Conservation (phyloP, 1,140 invertebrate genomes). For the Myzus persicae region DNA sequence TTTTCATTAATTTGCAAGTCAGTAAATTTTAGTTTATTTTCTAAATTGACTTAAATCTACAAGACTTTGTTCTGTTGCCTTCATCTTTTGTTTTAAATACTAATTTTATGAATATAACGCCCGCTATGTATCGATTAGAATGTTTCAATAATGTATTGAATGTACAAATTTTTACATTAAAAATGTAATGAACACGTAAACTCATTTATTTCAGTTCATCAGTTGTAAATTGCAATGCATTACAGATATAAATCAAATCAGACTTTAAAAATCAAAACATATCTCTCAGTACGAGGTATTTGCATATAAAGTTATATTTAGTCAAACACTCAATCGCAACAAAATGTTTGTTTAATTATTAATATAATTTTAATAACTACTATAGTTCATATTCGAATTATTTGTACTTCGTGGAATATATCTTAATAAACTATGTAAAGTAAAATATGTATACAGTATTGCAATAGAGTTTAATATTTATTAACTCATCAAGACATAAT, state of each 20-base stretch:
- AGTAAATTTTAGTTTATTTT: not conserved
- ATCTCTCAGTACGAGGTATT: not conserved
- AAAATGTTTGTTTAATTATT: not conserved
- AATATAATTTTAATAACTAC: not conserved
- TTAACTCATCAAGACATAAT: not conserved
- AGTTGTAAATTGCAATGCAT: not conserved
- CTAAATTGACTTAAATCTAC: not conserved
- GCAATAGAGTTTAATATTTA: not conserved
- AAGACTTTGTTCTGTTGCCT: not conserved
- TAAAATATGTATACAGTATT: not conserved
- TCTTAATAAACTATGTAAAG: not conserved
- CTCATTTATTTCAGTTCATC: not conserved
- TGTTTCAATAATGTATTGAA: not conserved
- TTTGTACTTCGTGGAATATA: not conserved
- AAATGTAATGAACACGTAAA: not conserved
- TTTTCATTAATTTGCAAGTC: not conserved
- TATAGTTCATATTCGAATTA: not conserved
- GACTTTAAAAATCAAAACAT: not conserved
- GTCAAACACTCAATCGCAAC: not conserved
- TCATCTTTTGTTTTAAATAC: not conserved
- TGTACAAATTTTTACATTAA: not conserved
- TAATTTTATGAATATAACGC: not conserved
- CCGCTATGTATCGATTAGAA: not conserved
- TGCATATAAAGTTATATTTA: not conserved
- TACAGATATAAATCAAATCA: not conserved